Evolutionary conservation across 2,888 invertebrate genomes (phyloP), one percentile per base, ranked within the genome.

Genomic region (Macrosiphum euphorbiae): DNA sequence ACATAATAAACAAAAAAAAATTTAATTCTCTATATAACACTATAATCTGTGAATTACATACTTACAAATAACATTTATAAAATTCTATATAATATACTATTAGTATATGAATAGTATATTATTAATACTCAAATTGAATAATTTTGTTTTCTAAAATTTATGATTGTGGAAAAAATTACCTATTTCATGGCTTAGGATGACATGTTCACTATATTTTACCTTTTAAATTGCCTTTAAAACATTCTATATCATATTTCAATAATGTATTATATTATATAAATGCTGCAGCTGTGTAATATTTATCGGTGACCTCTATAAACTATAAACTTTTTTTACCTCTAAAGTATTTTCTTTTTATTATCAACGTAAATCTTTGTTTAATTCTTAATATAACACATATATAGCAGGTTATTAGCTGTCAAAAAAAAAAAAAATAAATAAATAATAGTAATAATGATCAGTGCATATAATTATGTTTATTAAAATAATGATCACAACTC

Each of bases 171-270:
- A 67, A 35, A 85, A 20, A 85, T 85, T 52, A 20, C n/a, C 3
- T n/a, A 85, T 91, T 91, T 91, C 8, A 58, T 44, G 4, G 47
- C 20, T 86, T 86, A 58, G 24, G 20, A 52, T 26, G 86, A 86
- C 86, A 47, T 47, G 1, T 91, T 86, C 11, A 41, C 58, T 58
- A 86, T 86, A 91, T 91, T 86, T 91, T 47, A 58, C 47, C 5
- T 88, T 52, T 78, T 78, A 92, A 88, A 55, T 88, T n/a, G 28
- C 50, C 13, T 28, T 41, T 55, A 1, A 20, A n/a, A 55, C 28
- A 55, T 88, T 92, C 55, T 78, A 61, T 88, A 88, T 88, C 47
- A 88, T 88, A 88, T 78, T 88, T 92, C 87, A 87, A 92, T 92
- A 87, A 92, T 87, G 47, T 28, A 58, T 85, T 26, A 58, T 92